Base-by-base conservation (phyloP, 2,113 vertebrate species). In the Lanius ludovicianus region DNA sequence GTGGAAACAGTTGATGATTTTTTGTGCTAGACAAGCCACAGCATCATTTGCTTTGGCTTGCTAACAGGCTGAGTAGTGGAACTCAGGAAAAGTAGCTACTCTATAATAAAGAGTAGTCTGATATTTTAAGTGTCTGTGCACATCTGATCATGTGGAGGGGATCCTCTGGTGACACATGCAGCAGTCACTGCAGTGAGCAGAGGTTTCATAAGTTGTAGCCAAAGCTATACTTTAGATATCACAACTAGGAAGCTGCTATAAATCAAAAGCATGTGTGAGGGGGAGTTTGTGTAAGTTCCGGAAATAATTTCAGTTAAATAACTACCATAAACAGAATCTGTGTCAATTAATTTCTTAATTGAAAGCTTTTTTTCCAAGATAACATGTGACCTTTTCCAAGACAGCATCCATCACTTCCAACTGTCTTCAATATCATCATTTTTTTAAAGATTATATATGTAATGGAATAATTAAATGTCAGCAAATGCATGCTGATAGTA, bases 201-300 rank as follows among this genome's bases (percentile, higher is more conserved):
- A 77, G 76, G 55, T 70, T 90, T 86, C 56, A 6, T 50, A 63
- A 81, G 42, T 52, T 70, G 76, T 42, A 91, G 81, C 47, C 65
- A 91, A 89, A 93, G 84, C 92, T 82, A 22, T 47, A 70, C 20
- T 74, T 88, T 47, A 67, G 73, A 65, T 67, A 75, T 30, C 74
- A 78, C 49, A 90, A 68, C 47, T 42, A 89, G 68, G 68, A 89
- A 87, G 41, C 57, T 85, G 70, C 81, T 94, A 49, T 82, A 82
- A 91, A 93, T 78, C 47, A 70, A 44, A 81, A 92, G 59, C 77
- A 80, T 84, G 73, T 96, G 93, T 93, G 96, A 94, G 90, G 92
- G 87, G 90, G 95, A 93, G 87, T 81, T 79, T 92, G 64, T 95
- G 79, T 81, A 94, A 93, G 39, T 88, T 90, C 76, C 83, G 81